Base-by-base conservation (phyloP, 1,140 invertebrate species). In the Caenorhabditis briggsae region DNA sequence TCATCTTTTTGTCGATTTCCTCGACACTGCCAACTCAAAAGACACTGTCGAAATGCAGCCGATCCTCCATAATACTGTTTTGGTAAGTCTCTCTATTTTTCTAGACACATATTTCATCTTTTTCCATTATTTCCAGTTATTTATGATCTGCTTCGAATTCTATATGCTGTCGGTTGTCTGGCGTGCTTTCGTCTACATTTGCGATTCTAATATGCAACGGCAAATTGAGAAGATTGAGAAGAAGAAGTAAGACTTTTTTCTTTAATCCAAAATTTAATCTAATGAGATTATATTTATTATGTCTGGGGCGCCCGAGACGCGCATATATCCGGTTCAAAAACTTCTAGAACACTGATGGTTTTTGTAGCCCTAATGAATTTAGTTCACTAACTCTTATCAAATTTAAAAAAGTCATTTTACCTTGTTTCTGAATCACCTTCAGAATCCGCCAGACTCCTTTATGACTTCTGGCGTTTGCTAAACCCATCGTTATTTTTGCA, bases 181-280 rank as follows among this genome's bases (percentile, higher is more conserved):
- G 88, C 83, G 74, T 41, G 82, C 82, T 12, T 88, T 88, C 43
- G 84, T 88, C 43, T 88, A 88, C 61, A 87, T 88, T 78, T 88
- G 87, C 33, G 88, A 88, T 82, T 88, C 41, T 46, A 88, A 88
- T 65, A 88, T 88, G 88, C 87, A 88, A 55, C 43, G 70, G n/a
- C 70, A 78, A 41, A 78, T 78, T 78, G 70, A 78, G 70, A 78
- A 78, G 46, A 78, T 78, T 50, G 70, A 23, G 20, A 14, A 78
- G 46, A 78, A 78, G 50, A 78, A 78, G 70, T 78, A 20, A 78
- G 18, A 14, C n/a, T n/a, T 18, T n/a, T 58, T 58, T 58, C 9
- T 53, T 53, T 53, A 12, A 12, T 53, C 33, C 33, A 33, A 33
- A 33, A 2, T 33, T 33, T 53, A 53, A 53, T 53, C 50, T 9